phyloP scores from a whole-genome alignment of 2,797 vertebrate species.

The Hippocampus kuda region DNA sequence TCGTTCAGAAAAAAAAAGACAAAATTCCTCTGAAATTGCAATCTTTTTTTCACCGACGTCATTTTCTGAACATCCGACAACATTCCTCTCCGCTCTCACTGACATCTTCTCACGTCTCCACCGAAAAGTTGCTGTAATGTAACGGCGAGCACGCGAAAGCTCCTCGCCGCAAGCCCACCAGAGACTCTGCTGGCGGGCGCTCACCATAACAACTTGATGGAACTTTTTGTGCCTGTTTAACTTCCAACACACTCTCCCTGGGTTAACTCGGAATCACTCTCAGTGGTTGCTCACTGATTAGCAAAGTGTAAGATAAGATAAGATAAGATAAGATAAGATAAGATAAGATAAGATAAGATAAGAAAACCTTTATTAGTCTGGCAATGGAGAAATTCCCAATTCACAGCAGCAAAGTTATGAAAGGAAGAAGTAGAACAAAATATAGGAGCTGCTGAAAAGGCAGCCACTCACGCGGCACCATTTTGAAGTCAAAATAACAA shows the following conservation, averaged over 20 bases:
- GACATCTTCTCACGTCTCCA: conserved; percentile 31
- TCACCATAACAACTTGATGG: conserved; percentile 26
- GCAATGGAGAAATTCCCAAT: no score
- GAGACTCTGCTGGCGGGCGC: conserved; percentile 12
- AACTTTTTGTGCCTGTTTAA: conserved; percentile 34
- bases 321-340: no score
- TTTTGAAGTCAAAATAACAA: no score
- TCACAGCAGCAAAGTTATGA: no score
- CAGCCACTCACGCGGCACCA: no score
- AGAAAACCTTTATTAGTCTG: no score
- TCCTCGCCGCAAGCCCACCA: conserved; percentile 24
- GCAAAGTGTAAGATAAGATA: neutral
- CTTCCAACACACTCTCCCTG: neutral
- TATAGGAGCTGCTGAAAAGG: no score
- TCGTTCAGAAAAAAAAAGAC: conserved; percentile 41
- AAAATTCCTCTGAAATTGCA: conserved; percentile 44
- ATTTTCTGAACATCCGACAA: neutral
- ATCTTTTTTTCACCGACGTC: neutral
- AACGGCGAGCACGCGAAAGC: neutral
- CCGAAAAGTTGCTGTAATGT: conserved; percentile 40
- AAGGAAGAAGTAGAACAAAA: no score
- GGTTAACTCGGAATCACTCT: neutral
- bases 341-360: no score
- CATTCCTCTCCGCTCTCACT: conserved; percentile 28
- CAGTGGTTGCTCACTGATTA: neutral